These are phyloP conservation scores for Intellagama lesueurii DNA, from an alignment of 2,797 vertebrate species.

Conservation along the genomic window DNA sequence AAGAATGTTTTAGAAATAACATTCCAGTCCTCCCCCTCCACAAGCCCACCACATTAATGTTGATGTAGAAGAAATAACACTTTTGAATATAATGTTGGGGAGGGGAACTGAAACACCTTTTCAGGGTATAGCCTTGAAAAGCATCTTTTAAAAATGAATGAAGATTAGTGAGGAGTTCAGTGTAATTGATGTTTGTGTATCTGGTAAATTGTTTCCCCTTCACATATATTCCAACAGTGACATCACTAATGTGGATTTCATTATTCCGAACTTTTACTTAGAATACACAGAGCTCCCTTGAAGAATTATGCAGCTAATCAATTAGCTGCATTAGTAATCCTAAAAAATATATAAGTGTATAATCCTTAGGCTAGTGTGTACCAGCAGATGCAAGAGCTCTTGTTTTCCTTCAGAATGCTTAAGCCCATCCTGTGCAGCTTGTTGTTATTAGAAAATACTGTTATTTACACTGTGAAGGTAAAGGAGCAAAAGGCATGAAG, in stretches of 20 bases:
- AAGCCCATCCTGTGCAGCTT: constrained; percentile 21
- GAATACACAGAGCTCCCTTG: constrained; percentile 42
- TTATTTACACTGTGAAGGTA: constrained; percentile 20
- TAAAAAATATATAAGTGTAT: constrained; percentile 12
- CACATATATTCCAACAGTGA: constrained; percentile 43
- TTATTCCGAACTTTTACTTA: constrained; percentile 57
- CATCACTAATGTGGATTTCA: constrained; percentile 49
- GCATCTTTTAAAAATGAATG: background rate
- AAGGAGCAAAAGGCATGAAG: background rate
- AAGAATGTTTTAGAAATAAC: too few species aligned
- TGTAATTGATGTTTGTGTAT: constrained; percentile 22
- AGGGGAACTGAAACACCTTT: too few species aligned
- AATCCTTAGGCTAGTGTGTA: constrained; percentile 50
- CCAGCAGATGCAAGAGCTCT: constrained; percentile 10
- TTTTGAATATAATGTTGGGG: too few species aligned
- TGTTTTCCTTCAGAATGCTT: constrained; percentile 63
- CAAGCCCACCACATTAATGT: too few species aligned
- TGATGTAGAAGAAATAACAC: too few species aligned
- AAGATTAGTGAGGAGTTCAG: rapidly evolving
- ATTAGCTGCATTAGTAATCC: constrained; percentile 43
- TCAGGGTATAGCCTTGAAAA: too few species aligned
- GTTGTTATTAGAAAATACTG: constrained; percentile 41
- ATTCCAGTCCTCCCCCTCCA: too few species aligned
- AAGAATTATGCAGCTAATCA: constrained; percentile 61
- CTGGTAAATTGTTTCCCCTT: constrained; percentile 16